A percentile compares a stretch with the other conserved stretches of the same genome.
phyloP scores from a whole-genome alignment of 2,888 invertebrate species.

The Allophyes oxyacanthae region DNA sequence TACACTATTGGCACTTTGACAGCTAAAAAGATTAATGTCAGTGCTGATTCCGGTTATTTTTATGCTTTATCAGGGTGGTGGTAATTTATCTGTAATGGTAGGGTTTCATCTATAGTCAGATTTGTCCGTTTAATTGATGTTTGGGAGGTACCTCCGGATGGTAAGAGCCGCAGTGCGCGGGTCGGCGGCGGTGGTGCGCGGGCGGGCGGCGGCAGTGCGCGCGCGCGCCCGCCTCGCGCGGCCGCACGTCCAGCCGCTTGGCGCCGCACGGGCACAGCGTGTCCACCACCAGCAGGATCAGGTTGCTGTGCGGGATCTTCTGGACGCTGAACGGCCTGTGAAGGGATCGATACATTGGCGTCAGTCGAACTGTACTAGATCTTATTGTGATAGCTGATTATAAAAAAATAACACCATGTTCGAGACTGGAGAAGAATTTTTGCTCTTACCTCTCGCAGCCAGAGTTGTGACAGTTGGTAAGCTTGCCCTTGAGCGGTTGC shows the following conservation, averaged over 20 bases:
- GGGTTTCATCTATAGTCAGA: too few species aligned
- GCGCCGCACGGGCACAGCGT: slow-evolving; percentile 96
- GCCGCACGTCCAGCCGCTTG: slow-evolving; percentile 95
- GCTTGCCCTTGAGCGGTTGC: slow-evolving; percentile 96
- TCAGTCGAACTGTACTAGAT: too few species aligned
- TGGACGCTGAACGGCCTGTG: slow-evolving; percentile 96
- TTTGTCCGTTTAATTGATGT: not conserved
- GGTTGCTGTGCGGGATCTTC: slow-evolving; percentile 96
- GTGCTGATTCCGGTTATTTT: too few species aligned
- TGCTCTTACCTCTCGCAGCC: slow-evolving; percentile 94
- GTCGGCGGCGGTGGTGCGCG: slow-evolving; percentile 92
- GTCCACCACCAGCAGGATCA: slow-evolving; percentile 96
- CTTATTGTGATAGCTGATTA: too few species aligned
- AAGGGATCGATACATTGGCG: not conserved
- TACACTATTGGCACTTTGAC: too few species aligned
- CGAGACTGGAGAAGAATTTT: not conserved
- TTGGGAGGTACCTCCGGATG: slow-evolving; percentile 92
- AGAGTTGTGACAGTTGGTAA: slow-evolving; percentile 96
- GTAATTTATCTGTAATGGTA: too few species aligned
- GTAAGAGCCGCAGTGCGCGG: slow-evolving; percentile 95
- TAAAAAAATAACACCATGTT: too few species aligned
- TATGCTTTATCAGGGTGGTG: too few species aligned
- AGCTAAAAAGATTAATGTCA: too few species aligned
- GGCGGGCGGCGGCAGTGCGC: slow-evolving; percentile 88
- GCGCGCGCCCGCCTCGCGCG: slow-evolving; percentile 91